These are phyloP conservation scores for Ormyrus pomaceus DNA, from an alignment of 2,888 invertebrate genomes.

Conservation along the genomic window DNA sequence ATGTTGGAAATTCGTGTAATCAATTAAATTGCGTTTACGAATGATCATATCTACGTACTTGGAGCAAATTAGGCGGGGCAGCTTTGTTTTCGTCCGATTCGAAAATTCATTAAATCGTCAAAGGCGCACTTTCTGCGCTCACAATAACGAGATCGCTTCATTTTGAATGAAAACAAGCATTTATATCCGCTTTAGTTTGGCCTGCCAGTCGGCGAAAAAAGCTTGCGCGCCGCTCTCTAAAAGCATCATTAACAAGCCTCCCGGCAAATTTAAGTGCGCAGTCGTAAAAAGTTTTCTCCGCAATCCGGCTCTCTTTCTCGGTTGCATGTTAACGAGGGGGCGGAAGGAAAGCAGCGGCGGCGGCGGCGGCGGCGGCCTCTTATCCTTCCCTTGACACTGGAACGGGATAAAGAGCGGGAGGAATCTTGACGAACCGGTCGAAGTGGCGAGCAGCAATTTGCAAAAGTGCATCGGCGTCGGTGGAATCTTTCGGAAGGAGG, in stretches of 20 bases:
- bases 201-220: too few species aligned
- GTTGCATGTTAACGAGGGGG: conserved; percentile 43
- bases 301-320: conserved; percentile 29
- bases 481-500: not conserved
- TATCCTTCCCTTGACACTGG: conserved; percentile 29
- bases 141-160: too few species aligned
- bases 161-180: too few species aligned
- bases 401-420: conserved; percentile 21
- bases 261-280: conserved; percentile 42
- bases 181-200: too few species aligned
- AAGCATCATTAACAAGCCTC: conserved; percentile 50
- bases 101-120: too few species aligned
- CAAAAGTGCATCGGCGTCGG: conserved; percentile 62
- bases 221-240: not conserved
- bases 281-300: conserved; percentile 33
- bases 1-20: too few species aligned
- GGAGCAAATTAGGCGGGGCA: too few species aligned
- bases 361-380: conserved; percentile 4
- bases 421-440: conserved; percentile 58
- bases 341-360: conserved; percentile 36
- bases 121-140: too few species aligned
- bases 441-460: conserved; percentile 63
- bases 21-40: too few species aligned
- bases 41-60: too few species aligned
- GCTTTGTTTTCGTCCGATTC: too few species aligned